Conservation (phyloP, 2,888 invertebrate genomes). For the Monochamus alternatus region DNA sequence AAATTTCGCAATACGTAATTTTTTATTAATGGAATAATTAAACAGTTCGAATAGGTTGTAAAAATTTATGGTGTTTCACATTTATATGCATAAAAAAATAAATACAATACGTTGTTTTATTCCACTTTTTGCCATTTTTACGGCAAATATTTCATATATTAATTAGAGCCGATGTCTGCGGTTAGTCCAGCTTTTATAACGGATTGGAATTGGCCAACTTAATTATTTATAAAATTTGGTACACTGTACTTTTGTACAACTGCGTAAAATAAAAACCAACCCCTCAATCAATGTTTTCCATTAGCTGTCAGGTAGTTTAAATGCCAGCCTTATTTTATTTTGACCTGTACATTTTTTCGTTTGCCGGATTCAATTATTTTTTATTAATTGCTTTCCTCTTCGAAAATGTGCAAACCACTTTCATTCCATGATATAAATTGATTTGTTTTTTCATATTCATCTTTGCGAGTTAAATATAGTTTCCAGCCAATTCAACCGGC, state of each 20-base stretch:
- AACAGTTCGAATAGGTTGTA: slow-evolving; percentile 53
- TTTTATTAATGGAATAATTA: slow-evolving; percentile 59
- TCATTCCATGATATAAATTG: slow-evolving; percentile 21
- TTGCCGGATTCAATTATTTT: slow-evolving; percentile 39
- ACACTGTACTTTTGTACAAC: slow-evolving; percentile 51
- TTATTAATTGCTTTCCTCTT: slow-evolving; percentile 39
- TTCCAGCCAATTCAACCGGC: not conserved
- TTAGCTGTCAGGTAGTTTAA: slow-evolving; percentile 55
- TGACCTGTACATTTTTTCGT: slow-evolving; percentile 47
- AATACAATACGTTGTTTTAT: slow-evolving; percentile 39
- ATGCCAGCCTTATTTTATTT: slow-evolving; percentile 47
- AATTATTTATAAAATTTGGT: slow-evolving; percentile 57
- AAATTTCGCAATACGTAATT: slow-evolving; percentile 44
- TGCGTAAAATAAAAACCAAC: slow-evolving; percentile 55
- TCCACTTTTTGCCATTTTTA: slow-evolving; percentile 44
- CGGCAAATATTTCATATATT: slow-evolving; percentile 50
- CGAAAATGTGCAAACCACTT: slow-evolving; percentile 30
- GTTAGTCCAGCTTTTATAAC: slow-evolving; percentile 53
- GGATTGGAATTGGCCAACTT: slow-evolving; percentile 56
- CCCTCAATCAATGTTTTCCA: slow-evolving; percentile 56
- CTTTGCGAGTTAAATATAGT: slow-evolving; percentile 6
- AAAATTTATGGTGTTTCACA: slow-evolving; percentile 54
- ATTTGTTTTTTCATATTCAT: not conserved
- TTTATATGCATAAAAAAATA: slow-evolving; percentile 29
- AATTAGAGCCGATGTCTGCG: slow-evolving; percentile 54